Conservation (phyloP, 2,113 vertebrate species). For the Bettongia penicillata region DNA sequence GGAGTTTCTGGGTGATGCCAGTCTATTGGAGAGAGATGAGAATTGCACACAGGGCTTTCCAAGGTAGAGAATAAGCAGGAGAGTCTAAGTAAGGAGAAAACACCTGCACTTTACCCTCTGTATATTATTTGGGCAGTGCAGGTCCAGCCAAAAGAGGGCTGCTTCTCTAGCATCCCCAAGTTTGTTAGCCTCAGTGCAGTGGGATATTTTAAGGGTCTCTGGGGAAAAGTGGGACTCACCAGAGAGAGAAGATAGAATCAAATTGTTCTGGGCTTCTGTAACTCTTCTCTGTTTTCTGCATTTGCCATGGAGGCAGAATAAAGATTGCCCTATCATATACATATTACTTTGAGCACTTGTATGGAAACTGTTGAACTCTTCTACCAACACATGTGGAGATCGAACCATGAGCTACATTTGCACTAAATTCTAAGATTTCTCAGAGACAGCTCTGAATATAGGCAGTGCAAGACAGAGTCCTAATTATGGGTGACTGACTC, state of each 20-base stretch:
- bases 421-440: background rate
- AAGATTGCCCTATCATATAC: background rate
- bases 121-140: background rate
- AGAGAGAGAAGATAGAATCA: background rate
- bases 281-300: too few species aligned
- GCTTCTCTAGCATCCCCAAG: background rate
- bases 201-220: background rate
- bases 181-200: background rate
- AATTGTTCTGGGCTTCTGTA: background rate
- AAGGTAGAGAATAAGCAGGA: background rate
- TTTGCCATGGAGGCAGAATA: background rate
- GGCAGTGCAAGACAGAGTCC: background rate
- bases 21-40: too few species aligned
- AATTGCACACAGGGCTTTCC: background rate
- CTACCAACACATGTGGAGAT: background rate
- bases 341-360: background rate
- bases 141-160: too few species aligned
- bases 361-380: too few species aligned
- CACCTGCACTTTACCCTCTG: background rate
- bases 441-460: background rate
- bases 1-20: too few species aligned
- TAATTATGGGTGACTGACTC: background rate
- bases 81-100: background rate
- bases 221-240: background rate
- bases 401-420: background rate